These are phyloP conservation scores for Bos indicus DNA, from an alignment of 2,113 vertebrate genomes.

Conservation along the genomic window DNA sequence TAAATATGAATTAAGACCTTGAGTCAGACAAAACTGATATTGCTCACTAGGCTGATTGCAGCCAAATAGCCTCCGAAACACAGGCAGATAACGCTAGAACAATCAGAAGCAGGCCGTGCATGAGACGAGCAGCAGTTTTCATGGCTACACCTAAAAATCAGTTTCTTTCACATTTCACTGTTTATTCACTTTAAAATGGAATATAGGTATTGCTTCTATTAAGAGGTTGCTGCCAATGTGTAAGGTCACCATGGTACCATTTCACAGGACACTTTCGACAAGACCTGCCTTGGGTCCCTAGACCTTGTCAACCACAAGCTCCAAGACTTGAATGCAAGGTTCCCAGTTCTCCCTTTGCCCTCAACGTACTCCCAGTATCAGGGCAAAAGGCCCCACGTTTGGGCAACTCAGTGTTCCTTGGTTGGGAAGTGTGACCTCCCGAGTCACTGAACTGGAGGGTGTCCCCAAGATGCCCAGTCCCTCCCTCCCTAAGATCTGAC, in stretches of 20 bases:
- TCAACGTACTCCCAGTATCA: fast-evolving
- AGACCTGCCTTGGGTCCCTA: neutral
- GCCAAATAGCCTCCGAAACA: neutral
- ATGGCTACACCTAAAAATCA: neutral
- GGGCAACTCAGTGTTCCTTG: neutral
- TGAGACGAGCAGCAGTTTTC: neutral
- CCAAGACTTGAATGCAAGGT: fast-evolving
- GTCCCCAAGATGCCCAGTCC: neutral
- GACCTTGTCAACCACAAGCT: fast-evolving
- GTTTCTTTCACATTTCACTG: neutral
- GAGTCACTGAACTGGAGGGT: neutral
- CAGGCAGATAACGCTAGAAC: fast-evolving
- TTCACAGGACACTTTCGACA: neutral
- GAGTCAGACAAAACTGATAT: neutral
- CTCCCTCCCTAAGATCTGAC: neutral
- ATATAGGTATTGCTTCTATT: neutral
- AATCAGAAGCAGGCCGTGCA: neutral
- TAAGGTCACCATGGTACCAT: too few species aligned
- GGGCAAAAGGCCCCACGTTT: neutral
- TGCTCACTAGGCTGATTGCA: neutral
- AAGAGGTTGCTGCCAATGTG: neutral
- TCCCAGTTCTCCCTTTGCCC: neutral
- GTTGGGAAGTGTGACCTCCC: neutral
- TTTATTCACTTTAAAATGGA: neutral
- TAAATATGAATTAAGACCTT: neutral